phyloP scores from a whole-genome alignment of 2,113 vertebrate species.

The Balaeniceps rex region DNA sequence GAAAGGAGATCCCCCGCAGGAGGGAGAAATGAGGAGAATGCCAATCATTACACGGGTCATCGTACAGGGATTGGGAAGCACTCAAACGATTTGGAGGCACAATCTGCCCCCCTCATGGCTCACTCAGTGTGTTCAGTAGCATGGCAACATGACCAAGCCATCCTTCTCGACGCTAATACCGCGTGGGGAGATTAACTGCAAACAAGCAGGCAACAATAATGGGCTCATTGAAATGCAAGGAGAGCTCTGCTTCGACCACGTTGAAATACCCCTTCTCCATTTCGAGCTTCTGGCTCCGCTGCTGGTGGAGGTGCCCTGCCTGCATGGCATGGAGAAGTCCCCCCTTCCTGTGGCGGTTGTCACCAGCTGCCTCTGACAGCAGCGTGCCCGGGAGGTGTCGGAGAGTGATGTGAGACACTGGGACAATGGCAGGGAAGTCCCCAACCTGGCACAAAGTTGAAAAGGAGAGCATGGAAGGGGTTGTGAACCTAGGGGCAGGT shows the following conservation, averaged over 20 bases:
- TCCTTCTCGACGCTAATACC: not conserved
- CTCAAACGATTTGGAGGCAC: not conserved
- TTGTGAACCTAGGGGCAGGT: not conserved
- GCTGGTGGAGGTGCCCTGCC: not conserved
- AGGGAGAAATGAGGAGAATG: not conserved
- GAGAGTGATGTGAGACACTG: not conserved
- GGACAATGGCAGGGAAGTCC: not conserved
- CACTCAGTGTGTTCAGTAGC: not conserved
- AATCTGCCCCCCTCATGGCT: not conserved
- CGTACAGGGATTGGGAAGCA: accelerated
- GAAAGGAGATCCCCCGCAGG: not conserved
- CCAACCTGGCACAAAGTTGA: not conserved
- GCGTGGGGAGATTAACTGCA: not conserved
- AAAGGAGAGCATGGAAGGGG: not conserved
- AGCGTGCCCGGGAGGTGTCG: accelerated
- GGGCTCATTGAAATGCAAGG: slow-evolving; percentile 15
- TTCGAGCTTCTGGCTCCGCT: accelerated
- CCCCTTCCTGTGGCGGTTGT: accelerated
- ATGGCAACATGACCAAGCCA: not conserved
- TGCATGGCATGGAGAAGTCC: accelerated
- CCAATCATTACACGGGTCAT: not conserved
- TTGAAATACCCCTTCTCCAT: not conserved
- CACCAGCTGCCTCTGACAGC: not conserved
- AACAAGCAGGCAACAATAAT: not conserved
- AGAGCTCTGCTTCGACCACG: not conserved